Percentiles rank a stretch among this genome's conserved stretches.
Conservation (phyloP, 2,888 invertebrate species). For the Cryptocephalus moraei region DNA sequence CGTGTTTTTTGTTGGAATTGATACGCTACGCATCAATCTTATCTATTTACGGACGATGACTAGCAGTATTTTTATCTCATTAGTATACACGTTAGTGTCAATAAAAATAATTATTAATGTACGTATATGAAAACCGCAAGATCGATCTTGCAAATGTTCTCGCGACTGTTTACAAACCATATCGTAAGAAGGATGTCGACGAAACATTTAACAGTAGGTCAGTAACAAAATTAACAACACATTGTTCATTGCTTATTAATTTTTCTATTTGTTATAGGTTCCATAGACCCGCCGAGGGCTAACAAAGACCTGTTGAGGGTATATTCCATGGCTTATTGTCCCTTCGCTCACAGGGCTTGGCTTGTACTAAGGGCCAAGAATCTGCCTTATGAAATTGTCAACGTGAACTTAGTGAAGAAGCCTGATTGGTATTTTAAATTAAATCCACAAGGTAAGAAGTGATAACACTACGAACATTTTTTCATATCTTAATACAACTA, state of each 20-base stretch:
- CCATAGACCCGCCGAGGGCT: slow-evolving; percentile 49
- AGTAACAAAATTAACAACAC: background rate
- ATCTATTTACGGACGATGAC: too few relatives aligned
- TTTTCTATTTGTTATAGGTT: slow-evolving; percentile 50
- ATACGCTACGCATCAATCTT: too few relatives aligned
- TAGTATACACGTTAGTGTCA: too few relatives aligned
- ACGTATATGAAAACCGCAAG: too few relatives aligned
- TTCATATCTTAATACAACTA: too few relatives aligned
- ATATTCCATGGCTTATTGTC: slow-evolving; percentile 80
- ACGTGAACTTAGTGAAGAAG: slow-evolving; percentile 64
- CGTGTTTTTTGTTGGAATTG: too few relatives aligned
- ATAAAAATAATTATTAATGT: too few relatives aligned
- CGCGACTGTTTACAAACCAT: too few relatives aligned
- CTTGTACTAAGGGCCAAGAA: slow-evolving; percentile 67
- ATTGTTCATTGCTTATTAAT: too few relatives aligned
- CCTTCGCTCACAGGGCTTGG: slow-evolving; percentile 66
- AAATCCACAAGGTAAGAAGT: slow-evolving; percentile 45
- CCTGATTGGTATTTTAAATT: slow-evolving; percentile 73
- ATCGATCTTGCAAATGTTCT: too few relatives aligned
- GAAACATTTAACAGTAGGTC: slow-evolving; percentile 8
- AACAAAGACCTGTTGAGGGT: slow-evolving; percentile 53
- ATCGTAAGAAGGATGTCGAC: slow-evolving; percentile 3
- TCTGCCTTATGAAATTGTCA: slow-evolving; percentile 63
- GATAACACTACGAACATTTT: too few relatives aligned
- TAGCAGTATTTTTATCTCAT: too few relatives aligned